phyloP scores from a whole-genome alignment of 1,140 invertebrate genomes.

The Scaptomyza pallida region DNA sequence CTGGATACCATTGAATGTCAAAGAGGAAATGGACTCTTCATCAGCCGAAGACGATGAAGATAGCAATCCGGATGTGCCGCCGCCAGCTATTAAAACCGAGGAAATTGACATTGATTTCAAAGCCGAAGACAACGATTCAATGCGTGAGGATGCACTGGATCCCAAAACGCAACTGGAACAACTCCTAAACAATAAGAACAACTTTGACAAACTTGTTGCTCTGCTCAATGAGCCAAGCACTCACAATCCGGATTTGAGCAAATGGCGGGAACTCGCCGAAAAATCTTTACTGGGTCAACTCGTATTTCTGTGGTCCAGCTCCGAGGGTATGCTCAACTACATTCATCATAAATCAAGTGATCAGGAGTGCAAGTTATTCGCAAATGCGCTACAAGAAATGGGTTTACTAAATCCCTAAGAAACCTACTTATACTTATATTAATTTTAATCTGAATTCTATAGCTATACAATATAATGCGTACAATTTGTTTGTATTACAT shows the following conservation, averaged over 20 bases:
- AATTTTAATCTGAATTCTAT: not conserved
- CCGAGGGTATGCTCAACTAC: constrained; percentile 63
- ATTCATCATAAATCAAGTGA: constrained; percentile 51
- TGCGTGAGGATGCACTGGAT: not conserved
- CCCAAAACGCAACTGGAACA: constrained; percentile 29
- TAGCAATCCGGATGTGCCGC: constrained; percentile 10
- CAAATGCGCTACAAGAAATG: constrained; percentile 32
- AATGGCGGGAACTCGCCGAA: constrained; percentile 64
- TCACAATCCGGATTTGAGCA: constrained; percentile 17
- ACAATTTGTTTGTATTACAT: not conserved
- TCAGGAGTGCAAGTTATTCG: constrained; percentile 47
- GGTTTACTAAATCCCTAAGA: constrained; percentile 30
- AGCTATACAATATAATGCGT: not conserved
- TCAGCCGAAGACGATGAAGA: constrained; percentile 72
- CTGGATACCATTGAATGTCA: constrained; percentile 66
- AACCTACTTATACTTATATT: constrained; percentile 13
- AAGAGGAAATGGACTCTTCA: constrained; percentile 64
- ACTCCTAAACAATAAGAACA: constrained; percentile 34
- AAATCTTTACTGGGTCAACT: constrained; percentile 44
- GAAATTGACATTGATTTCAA: constrained; percentile 41
- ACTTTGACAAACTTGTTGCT: constrained; percentile 32
- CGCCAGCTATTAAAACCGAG: constrained; percentile 36
- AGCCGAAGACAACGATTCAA: constrained; percentile 39
- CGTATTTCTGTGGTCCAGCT: constrained; percentile 57
- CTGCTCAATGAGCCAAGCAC: constrained; percentile 42